Base-by-base conservation (phyloP, 2,113 vertebrate genomes). In the Etheostoma spectabile region DNA sequence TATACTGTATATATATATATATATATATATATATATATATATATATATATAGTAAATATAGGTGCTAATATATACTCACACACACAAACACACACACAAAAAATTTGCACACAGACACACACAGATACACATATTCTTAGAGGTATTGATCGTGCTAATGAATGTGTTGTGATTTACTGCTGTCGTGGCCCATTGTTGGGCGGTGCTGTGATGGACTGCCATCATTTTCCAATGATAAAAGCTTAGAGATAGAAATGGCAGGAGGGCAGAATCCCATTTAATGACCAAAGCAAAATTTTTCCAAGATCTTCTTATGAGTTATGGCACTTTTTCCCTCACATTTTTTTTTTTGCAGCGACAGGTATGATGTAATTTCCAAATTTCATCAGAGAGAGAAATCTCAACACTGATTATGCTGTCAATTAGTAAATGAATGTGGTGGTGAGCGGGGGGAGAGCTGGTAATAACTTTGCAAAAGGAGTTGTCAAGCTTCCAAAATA, bases 371-470 rank as follows among this genome's bases (percentile, higher is more conserved):
- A 92, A 92, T 91, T 89, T 85, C 86, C 68, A 91, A 93, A 91
- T 90, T 90, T 91, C 87, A 89, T 90, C 90, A 84, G 61, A 87
- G 85, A 90, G 84, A 77, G 88, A 89, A 87, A 87, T 92, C 87
- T 86, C 86, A 83, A 87, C 86, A 82, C 89, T 92, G 89, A 94
- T 93, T 91, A 91, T 91, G 79, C 83, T 87, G 84, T 91, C 92
- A 94, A 94, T 93, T 94, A 93, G 89, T 86, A 93, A 94, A 94
- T 94, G 86, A 93, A 90, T 90, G 86, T 86, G 75, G 86, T 63
- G 52, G 74, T 35, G 18, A 24, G 46, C 27, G 66, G 35, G 14
- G 59, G 62, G 71, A 57, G 24, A 57, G 45, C 61, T 22, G 59
- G 87, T 88, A 88, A 94, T 92, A 94, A 93, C 83, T 91, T 80